Evolutionary conservation across 2,113 vertebrate species (phyloP).

Genomic region (Hiodon alosoides): DNA sequence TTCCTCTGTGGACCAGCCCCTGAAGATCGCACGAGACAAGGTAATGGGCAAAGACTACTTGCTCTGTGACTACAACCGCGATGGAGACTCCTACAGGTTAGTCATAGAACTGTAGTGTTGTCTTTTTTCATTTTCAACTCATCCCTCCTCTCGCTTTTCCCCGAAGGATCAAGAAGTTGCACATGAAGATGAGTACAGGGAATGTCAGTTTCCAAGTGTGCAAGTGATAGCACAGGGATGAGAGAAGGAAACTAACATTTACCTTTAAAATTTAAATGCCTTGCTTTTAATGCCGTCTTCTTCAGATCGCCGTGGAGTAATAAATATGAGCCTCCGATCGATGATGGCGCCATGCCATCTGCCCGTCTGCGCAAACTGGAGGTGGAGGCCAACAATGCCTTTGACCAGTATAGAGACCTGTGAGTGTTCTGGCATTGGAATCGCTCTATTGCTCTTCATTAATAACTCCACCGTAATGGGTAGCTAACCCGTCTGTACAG

Average conservation of each 20-base stretch:
- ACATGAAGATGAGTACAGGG: too few species aligned
- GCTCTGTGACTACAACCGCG: slow-evolving; percentile 96
- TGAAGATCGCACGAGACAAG: slow-evolving; percentile 96
- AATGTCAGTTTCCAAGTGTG: not conserved
- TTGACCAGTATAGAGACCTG: slow-evolving; percentile 99
- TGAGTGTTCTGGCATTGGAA: slow-evolving; percentile 52
- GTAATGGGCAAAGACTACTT: slow-evolving; percentile 96
- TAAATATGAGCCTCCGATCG: slow-evolving; percentile 95
- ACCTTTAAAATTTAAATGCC: not conserved
- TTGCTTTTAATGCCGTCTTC: not conserved
- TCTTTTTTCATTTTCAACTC: not conserved
- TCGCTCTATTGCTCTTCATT: too few species aligned
- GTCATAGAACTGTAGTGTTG: slow-evolving; percentile 6
- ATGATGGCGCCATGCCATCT: slow-evolving; percentile 97
- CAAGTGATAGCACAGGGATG: not conserved
- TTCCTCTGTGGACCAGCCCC: slow-evolving; percentile 95
- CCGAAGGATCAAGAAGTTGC: too few species aligned
- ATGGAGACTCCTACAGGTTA: slow-evolving; percentile 96
- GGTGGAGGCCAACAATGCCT: slow-evolving; percentile 97
- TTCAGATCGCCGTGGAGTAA: slow-evolving; percentile 97
- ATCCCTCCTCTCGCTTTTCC: not conserved
- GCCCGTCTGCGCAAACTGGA: slow-evolving; percentile 94
- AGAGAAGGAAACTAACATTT: not conserved
- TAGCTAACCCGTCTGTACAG: too few species aligned
- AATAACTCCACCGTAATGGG: too few species aligned